phyloP scores from a whole-genome alignment of 2,113 vertebrate genomes.

The Chunga burmeisteri region DNA sequence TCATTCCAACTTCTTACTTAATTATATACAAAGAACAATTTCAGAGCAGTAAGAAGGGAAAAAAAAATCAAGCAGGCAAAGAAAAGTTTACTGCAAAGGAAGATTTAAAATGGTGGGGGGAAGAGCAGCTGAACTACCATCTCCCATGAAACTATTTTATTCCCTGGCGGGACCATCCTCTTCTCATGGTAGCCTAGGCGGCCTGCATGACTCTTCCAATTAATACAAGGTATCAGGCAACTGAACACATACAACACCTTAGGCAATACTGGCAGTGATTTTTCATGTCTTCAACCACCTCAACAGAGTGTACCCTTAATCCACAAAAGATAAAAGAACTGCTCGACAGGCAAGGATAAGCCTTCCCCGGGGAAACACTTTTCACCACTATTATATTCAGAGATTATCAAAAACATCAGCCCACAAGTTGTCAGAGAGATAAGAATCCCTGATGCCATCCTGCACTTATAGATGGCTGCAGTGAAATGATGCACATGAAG shows the following conservation, averaged over 20 bases:
- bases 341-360: background rate
- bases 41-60: background rate
- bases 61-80: background rate
- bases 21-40: background rate
- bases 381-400: background rate
- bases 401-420: background rate
- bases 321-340: background rate
- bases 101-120: background rate
- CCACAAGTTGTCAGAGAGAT: background rate
- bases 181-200: background rate
- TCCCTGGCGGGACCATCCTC: background rate
- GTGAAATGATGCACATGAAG: fast-evolving
- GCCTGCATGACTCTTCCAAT: background rate
- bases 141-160: background rate
- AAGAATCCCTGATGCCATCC: background rate
- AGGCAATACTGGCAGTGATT: background rate
- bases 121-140: background rate
- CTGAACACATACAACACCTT: background rate
- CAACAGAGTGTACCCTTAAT: background rate
- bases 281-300: background rate
- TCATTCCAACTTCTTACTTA: background rate
- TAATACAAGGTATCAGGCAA: background rate
- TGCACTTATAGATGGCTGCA: background rate
- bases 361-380: background rate
- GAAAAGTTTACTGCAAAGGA: background rate